Conservation (phyloP, 2,888 invertebrate genomes). For the Rhyacophila evoluta region DNA sequence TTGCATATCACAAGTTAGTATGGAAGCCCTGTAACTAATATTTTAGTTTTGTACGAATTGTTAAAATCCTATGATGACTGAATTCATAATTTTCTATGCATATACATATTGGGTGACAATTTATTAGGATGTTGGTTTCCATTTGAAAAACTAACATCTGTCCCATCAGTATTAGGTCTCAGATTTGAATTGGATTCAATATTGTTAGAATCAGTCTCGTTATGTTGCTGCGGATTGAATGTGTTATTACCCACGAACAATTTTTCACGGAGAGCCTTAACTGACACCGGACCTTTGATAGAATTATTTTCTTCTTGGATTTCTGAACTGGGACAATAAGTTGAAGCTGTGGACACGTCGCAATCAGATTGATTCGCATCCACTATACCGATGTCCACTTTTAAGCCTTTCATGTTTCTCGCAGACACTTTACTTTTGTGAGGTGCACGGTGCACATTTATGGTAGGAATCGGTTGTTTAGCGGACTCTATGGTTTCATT, state of each 20-base stretch:
- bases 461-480: slow-evolving; percentile 10
- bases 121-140: slow-evolving; percentile 17
- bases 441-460: slow-evolving; percentile 29
- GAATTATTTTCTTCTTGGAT: slow-evolving; percentile 50
- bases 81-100: slow-evolving; percentile 11
- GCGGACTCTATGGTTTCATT: not conserved
- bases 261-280: slow-evolving; percentile 56
- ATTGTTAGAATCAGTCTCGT: not conserved
- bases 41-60: not conserved
- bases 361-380: slow-evolving; percentile 43
- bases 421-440: slow-evolving; percentile 56
- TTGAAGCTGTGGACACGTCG: slow-evolving; percentile 54
- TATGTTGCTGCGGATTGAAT: not conserved
- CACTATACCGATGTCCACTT: slow-evolving; percentile 54
- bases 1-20: not conserved
- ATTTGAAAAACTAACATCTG: not conserved
- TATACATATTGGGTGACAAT: slow-evolving; percentile 30
- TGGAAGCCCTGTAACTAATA: not conserved
- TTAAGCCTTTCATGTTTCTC: slow-evolving; percentile 59
- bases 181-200: not conserved
- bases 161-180: not conserved
- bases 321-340: slow-evolving; percentile 46
- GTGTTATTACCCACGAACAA: slow-evolving; percentile 27
- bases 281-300: slow-evolving; percentile 53
- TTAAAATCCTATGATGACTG: not conserved